These are phyloP conservation scores for Elephantulus edwardii DNA, from an alignment of 2,113 vertebrate genomes.

Conservation along the genomic window DNA sequence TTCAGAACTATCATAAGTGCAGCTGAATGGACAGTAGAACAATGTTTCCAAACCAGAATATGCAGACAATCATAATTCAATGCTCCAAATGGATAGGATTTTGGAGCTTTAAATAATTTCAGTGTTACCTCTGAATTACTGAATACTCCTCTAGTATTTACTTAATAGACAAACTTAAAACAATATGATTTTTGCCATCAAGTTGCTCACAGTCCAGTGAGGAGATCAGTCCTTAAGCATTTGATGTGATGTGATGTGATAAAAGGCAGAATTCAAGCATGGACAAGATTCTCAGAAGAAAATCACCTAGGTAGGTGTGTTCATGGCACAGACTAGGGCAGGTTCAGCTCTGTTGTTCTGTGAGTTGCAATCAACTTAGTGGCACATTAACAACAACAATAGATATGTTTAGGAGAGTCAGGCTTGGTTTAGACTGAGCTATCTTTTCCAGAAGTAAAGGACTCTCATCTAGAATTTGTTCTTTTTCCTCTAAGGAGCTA, in stretches of 20 bases:
- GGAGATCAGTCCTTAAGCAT: neutral
- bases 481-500: neutral
- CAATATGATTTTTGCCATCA: neutral
- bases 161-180: neutral
- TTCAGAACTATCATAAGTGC: neutral
- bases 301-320: too few relatives aligned
- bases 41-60: slow-evolving; percentile 23
- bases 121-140: neutral
- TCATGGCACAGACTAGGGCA: too few relatives aligned
- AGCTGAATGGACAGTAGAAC: neutral
- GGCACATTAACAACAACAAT: too few relatives aligned
- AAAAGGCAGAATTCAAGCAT: neutral
- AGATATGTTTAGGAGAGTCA: neutral
- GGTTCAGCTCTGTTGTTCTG: too few relatives aligned
- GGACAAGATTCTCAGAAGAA: neutral
- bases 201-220: neutral
- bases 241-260: neutral
- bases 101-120: neutral
- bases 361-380: too few relatives aligned
- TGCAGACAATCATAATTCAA: neutral
- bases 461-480: neutral
- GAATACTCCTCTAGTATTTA: too few relatives aligned
- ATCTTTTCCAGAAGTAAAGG: neutral
- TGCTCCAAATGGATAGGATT: neutral
- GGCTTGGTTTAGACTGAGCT: neutral